Percentiles rank a stretch among this genome's conserved stretches.
These are phyloP conservation scores for Tortricodes alternella DNA, from an alignment of 2,888 invertebrate species.

Conservation along the genomic window DNA sequence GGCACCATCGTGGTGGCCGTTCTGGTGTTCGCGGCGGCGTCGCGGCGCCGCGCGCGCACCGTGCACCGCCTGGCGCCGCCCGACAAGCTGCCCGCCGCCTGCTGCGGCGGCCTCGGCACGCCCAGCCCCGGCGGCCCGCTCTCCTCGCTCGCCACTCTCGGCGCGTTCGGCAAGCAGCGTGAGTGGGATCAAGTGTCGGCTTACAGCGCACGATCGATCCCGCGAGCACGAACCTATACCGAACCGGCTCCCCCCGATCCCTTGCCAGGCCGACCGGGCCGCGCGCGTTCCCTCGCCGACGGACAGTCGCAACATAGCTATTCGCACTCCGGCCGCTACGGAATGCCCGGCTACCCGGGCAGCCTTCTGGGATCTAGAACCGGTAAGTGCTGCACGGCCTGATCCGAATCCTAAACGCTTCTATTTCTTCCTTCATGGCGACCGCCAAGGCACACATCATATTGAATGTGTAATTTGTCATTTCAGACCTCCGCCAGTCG, in stretches of 20 bases:
- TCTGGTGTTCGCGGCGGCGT: conserved; percentile 94
- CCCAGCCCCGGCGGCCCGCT: conserved; percentile 91
- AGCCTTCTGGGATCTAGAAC: conserved; percentile 81
- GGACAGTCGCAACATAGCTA: conserved; percentile 95
- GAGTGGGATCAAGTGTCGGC: conserved; percentile 90
- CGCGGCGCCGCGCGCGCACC: conserved; percentile 89
- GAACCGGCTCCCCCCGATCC: conserved; percentile 86
- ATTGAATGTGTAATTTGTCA: not conserved
- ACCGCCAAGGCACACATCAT: conserved; percentile 3
- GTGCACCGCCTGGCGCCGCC: conserved; percentile 87
- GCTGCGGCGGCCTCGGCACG: conserved; percentile 88
- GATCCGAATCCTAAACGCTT: conserved; percentile 35
- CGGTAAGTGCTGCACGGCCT: conserved; percentile 55
- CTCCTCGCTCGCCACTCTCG: conserved; percentile 91
- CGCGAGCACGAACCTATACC: conserved; percentile 92
- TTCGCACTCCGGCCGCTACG: conserved; percentile 91
- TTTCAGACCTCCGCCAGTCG: conserved; percentile 91
- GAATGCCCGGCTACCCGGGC: conserved; percentile 89
- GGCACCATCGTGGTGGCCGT: conserved; percentile 95
- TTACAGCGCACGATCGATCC: conserved; percentile 95
- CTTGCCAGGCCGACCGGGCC: conserved; percentile 89
- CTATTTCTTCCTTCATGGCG: conserved; percentile 31
- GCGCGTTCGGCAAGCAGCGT: conserved; percentile 92
- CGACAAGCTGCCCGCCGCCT: conserved; percentile 89
- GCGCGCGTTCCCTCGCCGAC: conserved; percentile 91